A percentile compares a stretch with the other conserved stretches of the same genome.
phyloP scores from a whole-genome alignment of 1,140 invertebrate genomes.

The Panagrolaimus sp. region DNA sequence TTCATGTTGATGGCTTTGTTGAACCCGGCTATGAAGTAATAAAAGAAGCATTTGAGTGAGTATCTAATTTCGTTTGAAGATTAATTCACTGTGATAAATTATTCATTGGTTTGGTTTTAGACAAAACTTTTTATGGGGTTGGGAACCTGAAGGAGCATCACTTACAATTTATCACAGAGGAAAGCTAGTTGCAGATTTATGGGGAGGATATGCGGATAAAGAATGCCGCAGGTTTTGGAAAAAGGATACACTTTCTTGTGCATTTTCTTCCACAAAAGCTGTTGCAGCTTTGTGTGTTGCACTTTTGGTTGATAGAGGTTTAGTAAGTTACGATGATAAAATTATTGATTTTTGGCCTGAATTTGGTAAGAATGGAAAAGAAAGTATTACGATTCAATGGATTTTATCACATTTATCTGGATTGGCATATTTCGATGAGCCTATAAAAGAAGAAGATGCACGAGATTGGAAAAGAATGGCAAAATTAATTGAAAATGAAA shows the following conservation, averaged over 20 bases:
- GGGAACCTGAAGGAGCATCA: constrained; percentile 54
- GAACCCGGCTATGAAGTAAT: no score
- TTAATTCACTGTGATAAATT: no score
- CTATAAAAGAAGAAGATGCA: constrained; percentile 38
- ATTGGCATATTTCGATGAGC: constrained; percentile 38
- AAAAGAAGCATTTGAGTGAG: no score
- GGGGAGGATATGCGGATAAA: constrained; percentile 61
- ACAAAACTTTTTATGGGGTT: constrained; percentile 42
- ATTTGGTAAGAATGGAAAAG: constrained; percentile 61
- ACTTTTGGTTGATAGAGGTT: constrained; percentile 59
- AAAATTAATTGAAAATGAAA: constrained; percentile 39
- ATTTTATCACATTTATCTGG: constrained; percentile 60
- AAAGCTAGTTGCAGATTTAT: constrained; percentile 58
- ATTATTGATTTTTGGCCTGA: constrained; percentile 62
- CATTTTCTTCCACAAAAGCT: constrained; percentile 50
- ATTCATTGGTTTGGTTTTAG: constrained; percentile 28
- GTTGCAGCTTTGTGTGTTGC: constrained; percentile 57
- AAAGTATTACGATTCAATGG: constrained; percentile 60
- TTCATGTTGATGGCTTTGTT: no score
- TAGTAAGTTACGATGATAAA: constrained; percentile 58
- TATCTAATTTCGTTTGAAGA: no score
- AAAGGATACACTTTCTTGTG: constrained; percentile 41
- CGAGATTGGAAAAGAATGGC: constrained; percentile 28
- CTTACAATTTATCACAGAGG: constrained; percentile 56
- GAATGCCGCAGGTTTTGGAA: constrained; percentile 35